Evolutionary conservation across 2,113 vertebrate species (phyloP), one percentile per base, ranked within the genome.

Genomic region (Vicugna pacos): DNA sequence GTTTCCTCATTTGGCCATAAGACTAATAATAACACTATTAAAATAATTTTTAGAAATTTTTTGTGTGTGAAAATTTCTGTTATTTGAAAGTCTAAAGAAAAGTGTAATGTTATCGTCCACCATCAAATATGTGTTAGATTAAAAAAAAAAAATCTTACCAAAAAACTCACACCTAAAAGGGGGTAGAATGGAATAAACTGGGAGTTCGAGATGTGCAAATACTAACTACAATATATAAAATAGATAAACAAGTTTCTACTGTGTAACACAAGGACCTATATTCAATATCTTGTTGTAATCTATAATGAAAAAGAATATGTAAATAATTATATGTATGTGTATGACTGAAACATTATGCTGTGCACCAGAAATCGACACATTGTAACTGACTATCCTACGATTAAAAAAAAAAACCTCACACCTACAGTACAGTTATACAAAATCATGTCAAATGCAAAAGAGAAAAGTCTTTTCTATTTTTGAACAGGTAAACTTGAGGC

Each of bases 371-470:
- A 42, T 42, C 5, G 38, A 42, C 38, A 42, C 38, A 42, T 42
- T 42, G 38, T 42, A 42, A 42, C 38, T 42, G 38, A 42, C 38
- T 42, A 42, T 42, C 38, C 38, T 42, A 42, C 38, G 8, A 26
- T 76, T 54, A 28, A 5, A 56, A 79, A 50, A 50, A 35, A 84
- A 72, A 26, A 11, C 38, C 30, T 50, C 60, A 76, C 13, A 60
- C 26, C n/a, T n/a, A 38, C 24, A 83, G 26, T 38, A 50, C 19
- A 72, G 38, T 82, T 75, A 48, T 28, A 42, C 10, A 60, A 50
- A 69, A 83, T 83, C 76, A n/a, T 69, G 24, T 28, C 60, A 93
- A 76, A 67, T 62, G 50, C 58, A 93, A 92, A 72, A 70, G 46
- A 73, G 32, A 56, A 89, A 7, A 28, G 15, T 42, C 32, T 58